Conservation (phyloP, 2,888 invertebrate species). For the Leptinotarsa tumamoca region DNA sequence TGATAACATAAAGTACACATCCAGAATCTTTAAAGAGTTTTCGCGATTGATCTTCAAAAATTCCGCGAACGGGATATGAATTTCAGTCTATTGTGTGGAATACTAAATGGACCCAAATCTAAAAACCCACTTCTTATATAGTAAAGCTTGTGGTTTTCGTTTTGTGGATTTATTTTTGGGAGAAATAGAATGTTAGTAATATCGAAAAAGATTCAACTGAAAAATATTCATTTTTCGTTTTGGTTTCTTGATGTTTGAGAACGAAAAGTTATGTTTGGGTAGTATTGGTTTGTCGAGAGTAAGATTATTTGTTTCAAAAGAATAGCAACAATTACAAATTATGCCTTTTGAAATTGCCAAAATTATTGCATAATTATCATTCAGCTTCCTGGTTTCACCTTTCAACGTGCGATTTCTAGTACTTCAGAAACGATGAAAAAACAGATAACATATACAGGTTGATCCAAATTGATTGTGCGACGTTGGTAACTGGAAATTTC, state of each 20-base stretch:
- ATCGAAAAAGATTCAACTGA: conserved; percentile 37
- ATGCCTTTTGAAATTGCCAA: too few relatives aligned
- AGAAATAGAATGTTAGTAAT: conserved; percentile 42
- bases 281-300: too few relatives aligned
- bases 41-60: conserved; percentile 41
- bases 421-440: too few relatives aligned
- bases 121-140: conserved; percentile 41
- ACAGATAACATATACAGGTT: too few relatives aligned
- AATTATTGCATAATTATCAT: too few relatives aligned
- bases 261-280: background rate
- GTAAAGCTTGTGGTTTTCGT: conserved; percentile 40
- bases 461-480: too few relatives aligned
- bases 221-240: conserved; percentile 40
- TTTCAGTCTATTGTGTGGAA: conserved; percentile 49
- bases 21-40: conserved; percentile 49
- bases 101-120: conserved; percentile 44
- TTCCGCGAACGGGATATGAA: conserved; percentile 49
- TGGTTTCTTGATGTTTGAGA: conserved; percentile 32
- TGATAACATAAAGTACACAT: conserved; percentile 53
- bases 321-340: too few relatives aligned
- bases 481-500: too few relatives aligned
- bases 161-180: conserved; percentile 39
- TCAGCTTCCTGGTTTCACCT: too few relatives aligned
- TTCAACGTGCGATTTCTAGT: too few relatives aligned
- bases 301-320: too few relatives aligned